Conservation (phyloP, 2,113 vertebrate species). For the Caranx ignobilis region DNA sequence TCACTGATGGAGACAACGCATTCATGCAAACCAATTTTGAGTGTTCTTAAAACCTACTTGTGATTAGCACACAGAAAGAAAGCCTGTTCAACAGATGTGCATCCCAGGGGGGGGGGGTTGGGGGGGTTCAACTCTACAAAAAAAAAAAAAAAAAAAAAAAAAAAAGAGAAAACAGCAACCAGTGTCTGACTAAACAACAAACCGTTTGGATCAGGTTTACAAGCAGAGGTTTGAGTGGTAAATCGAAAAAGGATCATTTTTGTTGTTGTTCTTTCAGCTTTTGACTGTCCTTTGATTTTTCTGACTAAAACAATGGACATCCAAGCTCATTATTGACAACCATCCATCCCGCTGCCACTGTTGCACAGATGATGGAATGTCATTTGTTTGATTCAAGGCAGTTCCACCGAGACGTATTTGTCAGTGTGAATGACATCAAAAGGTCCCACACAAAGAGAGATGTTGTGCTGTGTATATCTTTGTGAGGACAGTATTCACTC, state of each 20-base stretch:
- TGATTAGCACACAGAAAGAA: constrained; percentile 17
- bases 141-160: constrained; percentile 1
- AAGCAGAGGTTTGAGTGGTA: constrained; percentile 6
- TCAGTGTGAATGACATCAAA: constrained; percentile 28
- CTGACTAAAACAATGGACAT: constrained; percentile 23
- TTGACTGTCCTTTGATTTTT: neutral
- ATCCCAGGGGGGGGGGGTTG: too few relatives aligned
- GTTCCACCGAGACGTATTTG: constrained; percentile 22
- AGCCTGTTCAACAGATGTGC: constrained; percentile 14
- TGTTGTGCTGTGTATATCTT: neutral
- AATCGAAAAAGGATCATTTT: neutral
- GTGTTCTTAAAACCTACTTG: neutral
- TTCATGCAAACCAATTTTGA: constrained; percentile 9
- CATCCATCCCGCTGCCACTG: constrained; percentile 12
- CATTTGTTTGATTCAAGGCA: constrained; percentile 30
- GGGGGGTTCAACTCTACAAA: constrained; percentile 5
- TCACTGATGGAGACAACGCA: neutral
- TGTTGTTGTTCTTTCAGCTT: neutral
- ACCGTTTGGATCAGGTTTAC: constrained; percentile 9
- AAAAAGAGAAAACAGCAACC: constrained; percentile 7
- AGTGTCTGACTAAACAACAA: constrained; percentile 17
- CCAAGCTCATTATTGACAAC: constrained; percentile 49
- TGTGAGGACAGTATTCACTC: neutral
- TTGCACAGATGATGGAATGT: constrained; percentile 52
- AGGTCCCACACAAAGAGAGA: neutral